Evolutionary conservation across 1,140 invertebrate species (phyloP).

Genomic region (Scylla paramamosain): DNA sequence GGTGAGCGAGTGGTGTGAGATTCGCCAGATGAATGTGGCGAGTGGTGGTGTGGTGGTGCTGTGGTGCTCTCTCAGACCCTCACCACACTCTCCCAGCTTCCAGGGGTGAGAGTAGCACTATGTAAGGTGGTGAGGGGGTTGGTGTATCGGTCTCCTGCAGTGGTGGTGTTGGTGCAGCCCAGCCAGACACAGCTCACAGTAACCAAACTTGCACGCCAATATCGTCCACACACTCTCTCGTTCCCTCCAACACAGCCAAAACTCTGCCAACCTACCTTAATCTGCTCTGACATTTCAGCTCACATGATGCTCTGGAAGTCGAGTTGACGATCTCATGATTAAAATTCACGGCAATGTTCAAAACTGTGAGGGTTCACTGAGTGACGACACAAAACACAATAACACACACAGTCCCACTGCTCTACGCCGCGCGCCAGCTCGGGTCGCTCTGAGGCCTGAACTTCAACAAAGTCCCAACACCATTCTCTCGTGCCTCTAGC

Average conservation of each 20-base stretch:
- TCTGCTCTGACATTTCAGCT: conserved; percentile 77
- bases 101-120: not conserved
- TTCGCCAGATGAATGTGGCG: not conserved
- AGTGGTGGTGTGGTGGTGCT: not conserved
- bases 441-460: conserved; percentile 75
- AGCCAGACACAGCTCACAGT: not conserved
- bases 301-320: conserved; percentile 76
- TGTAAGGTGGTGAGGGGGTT: not conserved
- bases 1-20: not conserved
- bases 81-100: not conserved
- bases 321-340: conserved; percentile 76
- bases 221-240: not conserved
- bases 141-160: not conserved
- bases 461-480: conserved; percentile 74
- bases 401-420: conserved; percentile 75
- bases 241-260: not conserved
- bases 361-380: conserved; percentile 60
- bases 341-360: conserved; percentile 71
- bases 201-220: not conserved
- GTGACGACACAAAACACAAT: conserved; percentile 73
- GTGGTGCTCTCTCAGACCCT: not conserved
- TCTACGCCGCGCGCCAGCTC: conserved; percentile 75
- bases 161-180: not conserved
- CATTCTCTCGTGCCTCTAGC: conserved; percentile 54
- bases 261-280: conserved; percentile 70